Evolutionary conservation across 1,140 invertebrate genomes (phyloP), one percentile per base, ranked within the genome.

Genomic region (Eumaeus atala): DNA sequence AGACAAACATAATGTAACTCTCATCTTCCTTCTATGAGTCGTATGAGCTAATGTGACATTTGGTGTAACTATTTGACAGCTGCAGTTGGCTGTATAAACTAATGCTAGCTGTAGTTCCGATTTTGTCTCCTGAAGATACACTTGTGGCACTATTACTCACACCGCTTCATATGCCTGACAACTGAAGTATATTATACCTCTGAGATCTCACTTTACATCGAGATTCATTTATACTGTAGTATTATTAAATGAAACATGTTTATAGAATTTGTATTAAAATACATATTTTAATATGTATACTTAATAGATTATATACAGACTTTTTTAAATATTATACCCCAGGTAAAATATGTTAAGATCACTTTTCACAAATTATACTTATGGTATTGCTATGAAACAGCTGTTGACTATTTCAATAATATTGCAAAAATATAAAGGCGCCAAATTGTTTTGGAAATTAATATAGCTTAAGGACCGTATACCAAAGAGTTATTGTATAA

Each of bases 401-500:
- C 16, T 14, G 38, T 14, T 14, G 40, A 14, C 14, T 17, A 37
- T 3, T 28, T 28, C 35, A n/a, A 9, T 28, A 37, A 14, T 44
- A 14, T 16, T 16, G 40, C 40, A 16, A 17, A 37, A 8, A 17
- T 44, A 52, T 10, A 81, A 79, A 77, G 72, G 78, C 67, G 72
- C 70, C 68, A 68, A 77, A 54, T 61, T 62, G 62, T 61, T 65
- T 69, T 61, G 55, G 70, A 67, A 72, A 74, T 34, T 70, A 74
- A 72, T 58, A 64, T 86, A 84, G 79, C 74, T 81, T 81, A 81
- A 86, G 83, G 83, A 77, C 74, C 77, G 74, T 81, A 81, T 84
- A 86, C 83, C 83, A 86, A 86, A 86, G 83, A 86, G 72, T 81
- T 81, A 78, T 80, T 84, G 81, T 86, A 86, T 72, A 81, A 80